phyloP scores from a whole-genome alignment of 1,140 invertebrate species.

The Patella vulgata region DNA sequence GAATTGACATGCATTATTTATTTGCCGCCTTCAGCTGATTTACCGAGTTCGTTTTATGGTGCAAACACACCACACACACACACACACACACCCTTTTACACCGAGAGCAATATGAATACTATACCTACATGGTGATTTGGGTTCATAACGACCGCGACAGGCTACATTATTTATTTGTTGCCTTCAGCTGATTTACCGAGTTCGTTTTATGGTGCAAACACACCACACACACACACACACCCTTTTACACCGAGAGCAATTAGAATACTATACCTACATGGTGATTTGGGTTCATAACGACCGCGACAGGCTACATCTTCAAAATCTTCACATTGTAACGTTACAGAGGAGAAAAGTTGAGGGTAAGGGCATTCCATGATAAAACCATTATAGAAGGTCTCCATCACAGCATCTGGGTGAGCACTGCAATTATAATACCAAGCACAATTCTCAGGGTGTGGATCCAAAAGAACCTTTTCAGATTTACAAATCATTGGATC shows the following conservation, averaged over 20 bases:
- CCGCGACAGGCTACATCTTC: conserved; percentile 35
- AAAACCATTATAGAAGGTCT: conserved; percentile 34
- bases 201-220: not conserved
- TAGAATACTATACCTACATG: conserved; percentile 41
- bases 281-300: conserved; percentile 46
- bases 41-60: not conserved
- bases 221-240: not conserved
- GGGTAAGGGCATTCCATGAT: conserved; percentile 53
- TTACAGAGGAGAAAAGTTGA: conserved; percentile 40
- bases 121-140: conserved; percentile 54
- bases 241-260: not conserved
- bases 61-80: not conserved
- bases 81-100: not conserved
- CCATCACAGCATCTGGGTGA: conserved; percentile 27
- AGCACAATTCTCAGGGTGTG: conserved; percentile 49
- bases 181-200: not conserved
- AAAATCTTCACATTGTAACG: conserved; percentile 42
- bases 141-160: conserved; percentile 37
- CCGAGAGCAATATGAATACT: not conserved
- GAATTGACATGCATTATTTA: too few species aligned
- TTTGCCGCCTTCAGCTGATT: not conserved
- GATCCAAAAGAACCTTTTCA: not conserved
- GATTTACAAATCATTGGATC: too few species aligned
- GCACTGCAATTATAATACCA: conserved; percentile 52
- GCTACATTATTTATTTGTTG: not conserved